A percentile compares a stretch with the other conserved stretches of the same genome.
Conservation (phyloP, 2,113 vertebrate genomes). For the Erythrocercus mccallii region DNA sequence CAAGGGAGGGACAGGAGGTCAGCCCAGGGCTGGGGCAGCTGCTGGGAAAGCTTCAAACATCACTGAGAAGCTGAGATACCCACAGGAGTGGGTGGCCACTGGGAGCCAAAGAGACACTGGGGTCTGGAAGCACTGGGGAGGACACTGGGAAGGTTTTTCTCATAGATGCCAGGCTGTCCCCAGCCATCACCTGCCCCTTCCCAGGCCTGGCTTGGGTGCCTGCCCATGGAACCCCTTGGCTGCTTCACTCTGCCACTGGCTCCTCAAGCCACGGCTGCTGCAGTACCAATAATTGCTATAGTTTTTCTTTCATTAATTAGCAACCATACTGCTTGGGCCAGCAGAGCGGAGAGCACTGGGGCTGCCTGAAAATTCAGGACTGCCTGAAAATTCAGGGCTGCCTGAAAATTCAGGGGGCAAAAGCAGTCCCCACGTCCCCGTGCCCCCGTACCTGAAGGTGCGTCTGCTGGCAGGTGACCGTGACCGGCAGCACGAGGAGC, state of each 20-base stretch:
- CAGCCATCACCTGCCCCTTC: not conserved
- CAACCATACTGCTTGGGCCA: not conserved
- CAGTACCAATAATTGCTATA: not conserved
- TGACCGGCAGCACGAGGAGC: slow-evolving; percentile 78
- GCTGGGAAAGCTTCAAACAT: not conserved
- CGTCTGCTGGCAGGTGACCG: slow-evolving; percentile 82
- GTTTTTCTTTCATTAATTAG: not conserved
- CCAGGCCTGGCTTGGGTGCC: fast-evolving
- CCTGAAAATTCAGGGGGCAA: not conserved
- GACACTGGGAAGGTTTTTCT: not conserved
- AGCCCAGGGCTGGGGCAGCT: not conserved
- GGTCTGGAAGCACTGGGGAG: not conserved
- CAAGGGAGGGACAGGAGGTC: slow-evolving; percentile 51
- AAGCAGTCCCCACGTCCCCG: fast-evolving
- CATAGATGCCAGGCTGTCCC: not conserved
- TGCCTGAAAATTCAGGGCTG: not conserved
- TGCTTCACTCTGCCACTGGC: not conserved
- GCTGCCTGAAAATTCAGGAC: not conserved
- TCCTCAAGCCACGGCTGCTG: not conserved
- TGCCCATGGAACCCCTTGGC: not conserved
- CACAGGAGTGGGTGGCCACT: not conserved
- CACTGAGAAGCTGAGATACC: not conserved
- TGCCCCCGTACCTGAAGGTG: slow-evolving; percentile 79
- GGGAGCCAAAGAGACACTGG: not conserved
- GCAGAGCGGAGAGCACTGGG: not conserved